Evolutionary conservation across 2,113 vertebrate species (phyloP), one percentile per base, ranked within the genome.

Genomic region (Rhea pennata): DNA sequence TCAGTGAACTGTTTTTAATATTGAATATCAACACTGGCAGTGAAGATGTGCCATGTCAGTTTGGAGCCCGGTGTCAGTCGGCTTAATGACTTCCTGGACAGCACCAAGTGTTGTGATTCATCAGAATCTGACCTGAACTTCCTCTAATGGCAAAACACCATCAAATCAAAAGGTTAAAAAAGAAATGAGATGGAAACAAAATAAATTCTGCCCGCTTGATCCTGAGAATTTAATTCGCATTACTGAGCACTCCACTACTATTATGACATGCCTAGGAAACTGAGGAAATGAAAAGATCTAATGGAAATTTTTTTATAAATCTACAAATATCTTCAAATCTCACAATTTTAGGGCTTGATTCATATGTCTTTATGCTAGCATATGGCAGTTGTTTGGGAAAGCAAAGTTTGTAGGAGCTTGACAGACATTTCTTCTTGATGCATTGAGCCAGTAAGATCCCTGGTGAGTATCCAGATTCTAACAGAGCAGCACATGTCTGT

Each of bases 401-500:
- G 71, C 54, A 80, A 95, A 93, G 71, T 96, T 96, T 96, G 71
- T 77, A 92, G 84, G 84, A 95, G 81, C 87, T 88, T 96, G 91
- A 95, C 84, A 96, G 95, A 96, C 89, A 95, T 92, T 94, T 89
- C 87, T 94, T 89, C 92, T 82, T 91, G 89, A 95, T 91, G 84
- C 87, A 96, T 59, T 81, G 75, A 96, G 94, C 87, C 89, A 89
- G 85, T 95, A 92, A 94, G 84, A 93, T 94, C 95, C 82, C 91
- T 90, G 82, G 88, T 94, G 93, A 93, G 80, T n/a, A 77, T 96
- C 82, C 95, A 86, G 82, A 92, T 96, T 97, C 86, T 56, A 91
- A 85, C 81, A 54, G 95, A 94, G 95, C 39, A 91, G 78, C 61
- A 94, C 87, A 97, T 88, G 92, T 77, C 67, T 81, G 40, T 62